phyloP scores from a whole-genome alignment of 1,140 invertebrate genomes.

The Melitaea cinxia region DNA sequence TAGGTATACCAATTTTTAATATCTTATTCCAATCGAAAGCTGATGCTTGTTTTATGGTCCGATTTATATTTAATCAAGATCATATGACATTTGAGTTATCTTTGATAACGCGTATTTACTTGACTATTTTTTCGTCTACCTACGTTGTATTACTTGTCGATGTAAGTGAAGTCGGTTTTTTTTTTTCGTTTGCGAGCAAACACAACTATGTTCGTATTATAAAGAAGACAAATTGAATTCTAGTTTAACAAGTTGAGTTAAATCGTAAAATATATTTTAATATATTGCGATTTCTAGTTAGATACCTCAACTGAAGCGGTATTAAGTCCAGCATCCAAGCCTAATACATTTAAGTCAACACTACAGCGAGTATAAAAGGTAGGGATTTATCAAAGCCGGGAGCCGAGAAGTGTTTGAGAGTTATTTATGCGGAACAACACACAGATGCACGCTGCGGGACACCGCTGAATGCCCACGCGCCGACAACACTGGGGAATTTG shows the following conservation, averaged over 20 bases:
- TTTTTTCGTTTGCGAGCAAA: no score
- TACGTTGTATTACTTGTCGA: no score
- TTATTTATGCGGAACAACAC: conserved; percentile 46
- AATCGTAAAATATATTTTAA: neutral
- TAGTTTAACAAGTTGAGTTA: neutral
- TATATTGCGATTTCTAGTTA: neutral
- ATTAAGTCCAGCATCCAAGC: conserved; percentile 7
- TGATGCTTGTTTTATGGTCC: no score
- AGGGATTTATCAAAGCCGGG: conserved; percentile 61
- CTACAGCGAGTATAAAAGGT: conserved; percentile 37
- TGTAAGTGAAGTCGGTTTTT: no score
- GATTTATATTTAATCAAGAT: no score
- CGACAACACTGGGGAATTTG: conserved; percentile 27
- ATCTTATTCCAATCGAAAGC: no score
- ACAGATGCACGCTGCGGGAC: conserved; percentile 54
- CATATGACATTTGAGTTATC: no score
- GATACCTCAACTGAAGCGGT: conserved; percentile 9
- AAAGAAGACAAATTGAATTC: no score
- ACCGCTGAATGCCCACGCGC: conserved; percentile 48
- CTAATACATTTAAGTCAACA: conserved; percentile 49
- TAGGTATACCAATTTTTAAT: no score
- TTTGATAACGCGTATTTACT: no score
- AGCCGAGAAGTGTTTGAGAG: conserved; percentile 45
- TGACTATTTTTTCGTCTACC: no score
- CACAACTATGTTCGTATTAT: no score